Percentiles rank a stretch among this genome's conserved stretches.
Evolutionary conservation across 2,797 vertebrate genomes (phyloP).

Genomic region (Hyperoplus lanceolatus): DNA sequence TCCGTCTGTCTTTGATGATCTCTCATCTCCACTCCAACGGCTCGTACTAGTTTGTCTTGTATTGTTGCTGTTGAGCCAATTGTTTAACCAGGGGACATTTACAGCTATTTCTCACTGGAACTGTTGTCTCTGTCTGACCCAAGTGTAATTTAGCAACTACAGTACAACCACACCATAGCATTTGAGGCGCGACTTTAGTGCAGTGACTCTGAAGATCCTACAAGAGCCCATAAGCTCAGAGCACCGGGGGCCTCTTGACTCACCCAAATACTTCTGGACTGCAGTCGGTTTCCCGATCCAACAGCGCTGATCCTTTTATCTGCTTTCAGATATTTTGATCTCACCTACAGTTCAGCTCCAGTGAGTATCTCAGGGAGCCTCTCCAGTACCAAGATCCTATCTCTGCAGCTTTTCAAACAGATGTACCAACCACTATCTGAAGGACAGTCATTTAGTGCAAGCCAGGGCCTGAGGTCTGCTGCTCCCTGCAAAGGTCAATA

Average conservation of each 20-base stretch:
- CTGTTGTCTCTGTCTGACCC: background rate
- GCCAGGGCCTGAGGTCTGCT: conserved; percentile 19
- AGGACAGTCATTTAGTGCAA: conserved; percentile 9
- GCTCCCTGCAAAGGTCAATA: conserved; percentile 23
- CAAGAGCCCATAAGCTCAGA: conserved; percentile 53
- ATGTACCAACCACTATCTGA: conserved; percentile 22
- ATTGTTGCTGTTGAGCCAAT: background rate
- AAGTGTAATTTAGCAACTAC: conserved; percentile 33
- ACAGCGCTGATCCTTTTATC: conserved; percentile 65
- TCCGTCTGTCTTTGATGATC: conserved; percentile 20
- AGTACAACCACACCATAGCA: background rate
- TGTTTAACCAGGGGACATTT: conserved; percentile 24
- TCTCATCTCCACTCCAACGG: conserved; percentile 10
- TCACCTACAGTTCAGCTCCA: conserved; percentile 56
- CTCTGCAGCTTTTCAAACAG: conserved; percentile 30
- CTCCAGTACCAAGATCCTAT: conserved; percentile 44
- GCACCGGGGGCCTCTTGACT: conserved; percentile 35
- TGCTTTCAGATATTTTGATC: conserved; percentile 59
- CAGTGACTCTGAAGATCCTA: conserved; percentile 39
- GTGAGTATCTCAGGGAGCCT: conserved; percentile 33
- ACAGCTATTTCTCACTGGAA: background rate
- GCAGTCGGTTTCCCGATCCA: conserved; percentile 14
- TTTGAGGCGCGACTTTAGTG: conserved; percentile 36
- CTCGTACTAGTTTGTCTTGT: conserved; percentile 6
- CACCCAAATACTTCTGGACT: conserved; percentile 36